These are phyloP conservation scores for Uloborus diversus DNA, from an alignment of 1,140 invertebrate species.

Conservation along the genomic window DNA sequence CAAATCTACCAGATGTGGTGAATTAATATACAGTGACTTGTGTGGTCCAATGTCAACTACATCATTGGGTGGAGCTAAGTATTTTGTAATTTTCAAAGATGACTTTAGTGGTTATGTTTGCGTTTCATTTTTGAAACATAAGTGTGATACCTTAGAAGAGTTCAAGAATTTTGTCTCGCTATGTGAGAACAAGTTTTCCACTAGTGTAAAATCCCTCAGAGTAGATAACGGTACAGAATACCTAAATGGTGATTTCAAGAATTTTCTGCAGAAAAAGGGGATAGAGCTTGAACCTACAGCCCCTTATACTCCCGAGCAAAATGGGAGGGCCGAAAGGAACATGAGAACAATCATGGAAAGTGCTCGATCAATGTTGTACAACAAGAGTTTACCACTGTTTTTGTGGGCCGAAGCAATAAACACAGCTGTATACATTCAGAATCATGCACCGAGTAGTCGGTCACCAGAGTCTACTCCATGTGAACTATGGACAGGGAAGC, in stretches of 20 bases:
- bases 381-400: background rate
- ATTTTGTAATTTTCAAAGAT: conserved; percentile 65
- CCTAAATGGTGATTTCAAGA: conserved; percentile 57
- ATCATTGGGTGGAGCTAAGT: conserved; percentile 62
- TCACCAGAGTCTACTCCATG: conserved; percentile 8
- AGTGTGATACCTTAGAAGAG: conserved; percentile 60
- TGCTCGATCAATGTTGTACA: conserved; percentile 36
- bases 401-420: conserved; percentile 37
- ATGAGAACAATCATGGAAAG: conserved; percentile 33
- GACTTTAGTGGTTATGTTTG: conserved; percentile 63
- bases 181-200: conserved; percentile 60
- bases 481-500: conserved; percentile 23
- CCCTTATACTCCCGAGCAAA: conserved; percentile 27
- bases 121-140: conserved; percentile 65
- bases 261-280: conserved; percentile 9
- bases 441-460: background rate
- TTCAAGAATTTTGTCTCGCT: conserved; percentile 30
- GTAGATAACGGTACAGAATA: conserved; percentile 67
- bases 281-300: conserved; percentile 8
- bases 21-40: conserved; percentile 61
- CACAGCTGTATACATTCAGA: conserved; percentile 25
- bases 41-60: conserved; percentile 62
- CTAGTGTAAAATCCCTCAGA: conserved; percentile 61
- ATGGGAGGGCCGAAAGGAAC: conserved; percentile 27
- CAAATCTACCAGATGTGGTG: conserved; percentile 42